Base-by-base conservation (phyloP, 2,113 vertebrate species). In the Plecturocebus donacophilus region DNA sequence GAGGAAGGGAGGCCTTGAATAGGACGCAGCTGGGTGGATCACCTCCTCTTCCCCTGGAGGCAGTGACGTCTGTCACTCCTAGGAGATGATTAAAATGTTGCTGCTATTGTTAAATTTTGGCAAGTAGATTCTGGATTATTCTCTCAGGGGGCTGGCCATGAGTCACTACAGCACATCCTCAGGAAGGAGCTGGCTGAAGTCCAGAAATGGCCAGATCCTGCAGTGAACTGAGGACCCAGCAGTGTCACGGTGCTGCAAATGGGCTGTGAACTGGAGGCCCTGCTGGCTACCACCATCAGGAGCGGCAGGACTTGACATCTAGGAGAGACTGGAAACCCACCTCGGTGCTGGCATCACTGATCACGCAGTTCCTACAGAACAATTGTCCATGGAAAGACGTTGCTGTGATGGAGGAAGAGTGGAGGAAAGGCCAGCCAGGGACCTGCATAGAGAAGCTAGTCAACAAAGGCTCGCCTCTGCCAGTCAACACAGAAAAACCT, bases 101-200 rank as follows among this genome's bases (percentile, higher is more conserved):
- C 45, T 90, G 85, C 94, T 96, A 98, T 98, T 98, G 97, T 98
- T 97, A 16, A 45, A 49, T 85, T 87, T 91, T 97, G 97, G 94
- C 52, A 0, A 96, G 56, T 83, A 49, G 84, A 88, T 96, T 92
- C 87, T 88, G 95, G 90, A 58, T 95, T 79, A 77, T 91, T 90
- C 71, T 95, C 87, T 71, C 47, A 2, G 81, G 66, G 94, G 76
- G 8, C 64, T 94, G 80, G 84, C 80, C 56, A 58, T 97, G 98
- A 98, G 87, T 98, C 98, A 98, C 90, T 47, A 21, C 1, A 83
- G 94, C 81, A 97, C 96, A 97, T 98, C 97, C 97, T 98, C 96
- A 95, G 98, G 98, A 98, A 97, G 90, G 17, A 3, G 70, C 66
- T 94, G 97, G 92, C 97, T 84, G 83, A 45, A 54, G 40, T 94